Evolutionary conservation across 1,140 invertebrate genomes (phyloP), one percentile per base, ranked within the genome.

Genomic region (Cotesia typhae): DNA sequence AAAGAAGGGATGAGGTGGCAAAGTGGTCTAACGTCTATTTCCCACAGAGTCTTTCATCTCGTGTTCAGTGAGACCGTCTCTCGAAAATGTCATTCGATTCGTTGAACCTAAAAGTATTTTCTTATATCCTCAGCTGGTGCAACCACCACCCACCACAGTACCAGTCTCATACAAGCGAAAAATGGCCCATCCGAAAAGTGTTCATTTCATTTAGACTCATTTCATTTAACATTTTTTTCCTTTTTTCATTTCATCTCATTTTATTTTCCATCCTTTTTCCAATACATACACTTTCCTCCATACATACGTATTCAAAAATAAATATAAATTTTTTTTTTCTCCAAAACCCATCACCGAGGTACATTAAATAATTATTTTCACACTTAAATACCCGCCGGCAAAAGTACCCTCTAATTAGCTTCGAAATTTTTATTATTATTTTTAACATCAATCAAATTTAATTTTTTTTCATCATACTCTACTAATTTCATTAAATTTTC

Each of bases 21-120:
- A 71, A 71, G 70, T 71, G 70, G 70, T 71, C 70, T 71, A 71
- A 71, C 70, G 47, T 71, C 70, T 65, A 71, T 71, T 71, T 71
- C 61, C 70, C 47, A 71, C 60, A 52, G 70, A 53, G 51, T 71
- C 70, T 71, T 71, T 71, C 53, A 71, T 71, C 63, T 71, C 52
- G 14, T 65, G 41, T 20, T n/a, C 51, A 65, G 63, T 61, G 63
- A 71, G 51, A 59, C 41, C 28, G 28, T 65, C 17, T 59, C 52
- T 66, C 63, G 53, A 71, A 71, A 66, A 71, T 71, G 63, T 71
- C 63, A 71, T 71, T 71, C 70, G 47, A 71, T 71, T 71, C 63
- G 38, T 71, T 36, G 41, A 64, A 65, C 57, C 38, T 65, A 65
- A 51, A 65, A 51, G 38, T 51, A 41, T 20, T 37, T 63, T 63